phyloP scores from a whole-genome alignment of 2,797 vertebrate species.

The Hapalemur alaotrensis region DNA sequence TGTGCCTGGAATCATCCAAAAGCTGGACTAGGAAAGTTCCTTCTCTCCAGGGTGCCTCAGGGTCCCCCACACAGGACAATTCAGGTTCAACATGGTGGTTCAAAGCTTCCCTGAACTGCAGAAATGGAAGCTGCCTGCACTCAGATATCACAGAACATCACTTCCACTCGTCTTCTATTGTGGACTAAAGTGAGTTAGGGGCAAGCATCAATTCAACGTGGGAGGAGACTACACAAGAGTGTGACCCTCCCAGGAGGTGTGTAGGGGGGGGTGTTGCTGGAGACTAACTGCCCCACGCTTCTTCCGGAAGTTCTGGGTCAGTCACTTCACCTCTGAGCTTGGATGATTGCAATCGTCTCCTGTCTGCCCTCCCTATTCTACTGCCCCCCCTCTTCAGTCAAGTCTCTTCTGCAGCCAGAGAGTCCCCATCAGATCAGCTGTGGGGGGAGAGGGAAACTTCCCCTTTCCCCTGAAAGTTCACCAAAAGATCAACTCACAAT shows the following conservation, averaged over 20 bases:
- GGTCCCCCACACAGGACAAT: not conserved
- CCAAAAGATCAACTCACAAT: not conserved
- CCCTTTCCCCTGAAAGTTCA: not conserved
- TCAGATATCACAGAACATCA: not conserved
- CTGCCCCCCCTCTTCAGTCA: not conserved
- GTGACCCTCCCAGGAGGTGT: too few relatives aligned
- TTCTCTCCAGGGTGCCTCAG: not conserved
- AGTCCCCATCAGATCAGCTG: not conserved
- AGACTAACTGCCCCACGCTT: not conserved
- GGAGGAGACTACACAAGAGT: not conserved
- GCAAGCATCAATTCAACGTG: rapidly evolving
- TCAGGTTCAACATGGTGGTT: not conserved
- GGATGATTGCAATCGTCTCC: not conserved
- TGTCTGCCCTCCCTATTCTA: not conserved
- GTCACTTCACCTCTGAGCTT: not conserved
- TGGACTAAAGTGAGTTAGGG: not conserved
- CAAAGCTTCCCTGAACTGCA: not conserved
- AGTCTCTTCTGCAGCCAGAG: not conserved
- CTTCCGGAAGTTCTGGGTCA: not conserved
- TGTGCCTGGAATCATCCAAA: not conserved
- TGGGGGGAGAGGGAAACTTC: not conserved
- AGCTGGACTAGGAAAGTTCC: not conserved
- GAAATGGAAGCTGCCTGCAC: not conserved
- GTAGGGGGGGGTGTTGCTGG: not conserved
- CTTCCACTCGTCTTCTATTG: not conserved